Conservation (phyloP, 2,113 vertebrate genomes). For the Chitala chitala region DNA sequence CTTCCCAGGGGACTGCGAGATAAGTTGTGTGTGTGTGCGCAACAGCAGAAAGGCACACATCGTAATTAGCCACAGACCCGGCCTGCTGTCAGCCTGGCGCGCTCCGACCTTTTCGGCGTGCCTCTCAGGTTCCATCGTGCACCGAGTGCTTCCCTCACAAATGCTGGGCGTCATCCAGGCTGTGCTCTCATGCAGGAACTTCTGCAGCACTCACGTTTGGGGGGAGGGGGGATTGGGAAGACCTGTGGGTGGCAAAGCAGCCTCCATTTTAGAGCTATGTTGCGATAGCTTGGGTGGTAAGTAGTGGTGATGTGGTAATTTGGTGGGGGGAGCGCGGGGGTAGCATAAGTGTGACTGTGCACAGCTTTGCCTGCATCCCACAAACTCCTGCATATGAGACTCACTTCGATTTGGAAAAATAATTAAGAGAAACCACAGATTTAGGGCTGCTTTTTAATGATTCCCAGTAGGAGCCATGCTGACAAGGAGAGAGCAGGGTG, state of each 20-base stretch:
- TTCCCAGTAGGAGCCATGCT: conserved; percentile 29
- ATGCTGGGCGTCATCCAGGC: not conserved
- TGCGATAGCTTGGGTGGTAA: not conserved
- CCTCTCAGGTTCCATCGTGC: not conserved
- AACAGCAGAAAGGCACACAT: conserved; percentile 3
- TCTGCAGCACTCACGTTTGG: not conserved
- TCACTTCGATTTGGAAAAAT: conserved; percentile 40
- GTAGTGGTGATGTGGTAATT: not conserved
- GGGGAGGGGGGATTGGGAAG: not conserved
- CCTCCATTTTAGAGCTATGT: not conserved
- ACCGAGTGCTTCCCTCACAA: not conserved
- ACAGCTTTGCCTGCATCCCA: conserved; percentile 16
- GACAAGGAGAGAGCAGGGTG: conserved; percentile 23
- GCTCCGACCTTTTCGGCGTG: not conserved
- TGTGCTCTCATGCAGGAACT: not conserved
- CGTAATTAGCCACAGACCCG: conserved; percentile 22
- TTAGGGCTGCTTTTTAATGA: conserved; percentile 34
- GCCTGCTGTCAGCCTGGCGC: not conserved
- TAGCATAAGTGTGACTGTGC: not conserved
- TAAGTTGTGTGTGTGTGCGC: not conserved
- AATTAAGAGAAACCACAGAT: conserved; percentile 38
- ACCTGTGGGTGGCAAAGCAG: not conserved
- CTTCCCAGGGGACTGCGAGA: conserved; percentile 6
- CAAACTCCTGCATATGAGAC: not conserved
- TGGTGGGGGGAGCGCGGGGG: not conserved